phyloP scores from a whole-genome alignment of 2,113 vertebrate genomes.

The Laterallus jamaicensis region DNA sequence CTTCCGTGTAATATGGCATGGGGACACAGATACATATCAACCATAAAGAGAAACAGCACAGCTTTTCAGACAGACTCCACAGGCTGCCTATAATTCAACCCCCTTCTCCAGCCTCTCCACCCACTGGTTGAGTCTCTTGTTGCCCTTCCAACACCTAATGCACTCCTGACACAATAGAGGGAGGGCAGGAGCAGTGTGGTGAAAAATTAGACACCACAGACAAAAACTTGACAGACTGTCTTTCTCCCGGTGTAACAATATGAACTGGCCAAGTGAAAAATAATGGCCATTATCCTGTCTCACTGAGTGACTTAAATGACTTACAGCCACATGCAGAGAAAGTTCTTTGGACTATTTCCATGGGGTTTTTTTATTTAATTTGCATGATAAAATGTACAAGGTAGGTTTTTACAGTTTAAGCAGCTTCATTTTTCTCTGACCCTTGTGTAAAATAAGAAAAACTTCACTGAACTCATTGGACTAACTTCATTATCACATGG shows the following conservation, averaged over 20 bases:
- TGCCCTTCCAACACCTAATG: conserved; percentile 67
- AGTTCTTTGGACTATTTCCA: conserved; percentile 44
- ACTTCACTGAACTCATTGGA: background rate
- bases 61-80: background rate
- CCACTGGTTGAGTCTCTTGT: conserved; percentile 48
- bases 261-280: conserved; percentile 74
- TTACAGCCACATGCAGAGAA: conserved; percentile 57
- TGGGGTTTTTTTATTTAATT: background rate
- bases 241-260: conserved; percentile 62
- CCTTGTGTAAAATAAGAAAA: background rate
- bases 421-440: background rate
- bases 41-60: background rate
- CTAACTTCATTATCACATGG: background rate
- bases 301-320: conserved; percentile 62
- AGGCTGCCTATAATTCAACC: background rate
- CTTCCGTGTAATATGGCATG: conserved; percentile 7
- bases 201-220: conserved; percentile 61
- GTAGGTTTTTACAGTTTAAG: background rate
- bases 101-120: background rate
- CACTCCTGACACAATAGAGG: conserved; percentile 67
- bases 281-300: conserved; percentile 60
- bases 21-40: background rate
- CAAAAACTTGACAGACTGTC: conserved; percentile 63
- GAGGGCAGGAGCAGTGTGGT: conserved; percentile 32
- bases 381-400: conserved; percentile 1